phyloP scores from a whole-genome alignment of 64 coral and sea anemone species.

The Montipora capricornis region DNA sequence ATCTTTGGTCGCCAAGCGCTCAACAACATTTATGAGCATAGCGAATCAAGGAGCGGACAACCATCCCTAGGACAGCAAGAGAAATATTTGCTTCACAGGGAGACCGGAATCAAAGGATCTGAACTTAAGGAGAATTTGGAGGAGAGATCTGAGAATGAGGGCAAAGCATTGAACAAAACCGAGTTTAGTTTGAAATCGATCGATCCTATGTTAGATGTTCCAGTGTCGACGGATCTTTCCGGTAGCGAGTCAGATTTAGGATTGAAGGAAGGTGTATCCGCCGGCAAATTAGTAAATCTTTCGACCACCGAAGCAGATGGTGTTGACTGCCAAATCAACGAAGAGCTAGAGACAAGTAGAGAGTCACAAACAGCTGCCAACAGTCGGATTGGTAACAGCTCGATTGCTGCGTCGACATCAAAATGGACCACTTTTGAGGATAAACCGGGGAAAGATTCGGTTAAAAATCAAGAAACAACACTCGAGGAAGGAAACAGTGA shows the following conservation, averaged over 20 bases:
- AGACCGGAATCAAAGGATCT: slow-evolving; percentile 1
- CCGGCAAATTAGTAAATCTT: neutral
- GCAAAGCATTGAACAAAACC: too few species aligned
- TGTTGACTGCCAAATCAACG: neutral
- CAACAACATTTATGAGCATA: slow-evolving; percentile 2
- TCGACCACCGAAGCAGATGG: slow-evolving; percentile 6
- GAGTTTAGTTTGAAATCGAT: too few species aligned
- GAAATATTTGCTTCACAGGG: neutral
- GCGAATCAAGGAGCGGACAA: slow-evolving; percentile 11
- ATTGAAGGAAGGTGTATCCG: neutral
- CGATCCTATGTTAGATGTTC: too few species aligned
- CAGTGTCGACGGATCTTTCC: too few species aligned
- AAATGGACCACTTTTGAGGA: slow-evolving; percentile 30
- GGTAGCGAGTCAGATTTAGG: too few species aligned
- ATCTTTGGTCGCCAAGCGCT: neutral
- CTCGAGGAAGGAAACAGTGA: neutral
- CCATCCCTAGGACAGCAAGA: neutral
- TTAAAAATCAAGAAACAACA: neutral
- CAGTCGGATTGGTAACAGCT: neutral
- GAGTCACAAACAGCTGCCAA: neutral
- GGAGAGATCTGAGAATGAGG: neutral
- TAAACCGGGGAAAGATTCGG: neutral
- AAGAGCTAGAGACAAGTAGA: neutral
- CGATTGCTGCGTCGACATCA: neutral
- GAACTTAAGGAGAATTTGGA: slow-evolving; percentile 42